These are phyloP conservation scores for Drosophila seguyi DNA, from an alignment of 1,140 invertebrate species.

Conservation along the genomic window DNA sequence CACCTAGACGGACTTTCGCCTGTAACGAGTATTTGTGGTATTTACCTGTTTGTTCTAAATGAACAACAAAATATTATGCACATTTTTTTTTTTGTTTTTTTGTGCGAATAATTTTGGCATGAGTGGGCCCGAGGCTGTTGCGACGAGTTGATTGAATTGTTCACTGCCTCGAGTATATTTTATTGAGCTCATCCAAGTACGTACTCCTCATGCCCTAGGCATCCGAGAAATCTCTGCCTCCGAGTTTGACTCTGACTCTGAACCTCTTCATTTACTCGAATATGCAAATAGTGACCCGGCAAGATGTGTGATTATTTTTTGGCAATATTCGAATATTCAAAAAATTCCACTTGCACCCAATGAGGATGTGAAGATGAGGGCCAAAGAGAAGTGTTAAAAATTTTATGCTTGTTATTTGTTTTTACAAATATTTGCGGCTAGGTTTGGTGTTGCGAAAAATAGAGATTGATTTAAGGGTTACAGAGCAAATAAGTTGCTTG, in stretches of 20 bases:
- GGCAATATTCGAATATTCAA: constrained; percentile 24
- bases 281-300: constrained; percentile 37
- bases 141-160: constrained; percentile 54
- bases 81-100: no score
- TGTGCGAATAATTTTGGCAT: constrained; percentile 56
- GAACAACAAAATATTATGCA: constrained; percentile 39
- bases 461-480: background rate
- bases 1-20: constrained; percentile 38
- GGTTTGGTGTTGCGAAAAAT: background rate
- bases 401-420: constrained; percentile 2
- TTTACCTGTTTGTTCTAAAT: constrained; percentile 76
- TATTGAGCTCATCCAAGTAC: constrained; percentile 32
- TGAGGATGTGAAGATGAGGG: constrained; percentile 23
- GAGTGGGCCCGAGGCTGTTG: constrained; percentile 40
- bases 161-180: constrained; percentile 54
- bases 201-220: constrained; percentile 39
- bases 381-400: constrained; percentile 20
- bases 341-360: constrained; percentile 41
- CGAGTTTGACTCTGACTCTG: constrained; percentile 15
- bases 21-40: constrained; percentile 18
- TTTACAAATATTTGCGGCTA: background rate
- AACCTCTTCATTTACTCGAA: constrained; percentile 48
- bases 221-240: constrained; percentile 26
- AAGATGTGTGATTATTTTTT: constrained; percentile 35
- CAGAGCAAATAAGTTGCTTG: accelerated